Base-by-base conservation (phyloP, 2,888 invertebrate genomes). In the Cephonodes hylas region DNA sequence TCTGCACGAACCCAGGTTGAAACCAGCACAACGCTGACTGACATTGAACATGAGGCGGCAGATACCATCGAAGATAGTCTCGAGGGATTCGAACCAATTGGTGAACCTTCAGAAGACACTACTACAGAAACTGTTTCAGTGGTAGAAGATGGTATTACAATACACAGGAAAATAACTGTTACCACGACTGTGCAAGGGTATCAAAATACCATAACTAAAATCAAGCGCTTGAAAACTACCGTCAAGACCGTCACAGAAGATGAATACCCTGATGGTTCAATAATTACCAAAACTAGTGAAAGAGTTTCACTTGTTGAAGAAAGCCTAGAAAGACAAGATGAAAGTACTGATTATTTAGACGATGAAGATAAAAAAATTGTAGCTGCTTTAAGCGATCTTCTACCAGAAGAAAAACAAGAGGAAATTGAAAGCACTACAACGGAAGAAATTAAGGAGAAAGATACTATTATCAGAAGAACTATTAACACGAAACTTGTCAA, bases 181-280 rank as follows among this genome's bases (percentile, higher is more conserved):
- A 85, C 80, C 3, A 84, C 84, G 3, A 78, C 69, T 3, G 79
- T 73, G 64, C 84, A 88, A 70, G 75, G 78, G 60, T 89, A 76
- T 63, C 67, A 71, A 56, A 86, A 85, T 65, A 42, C 38, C 20
- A 38, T 23, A 15, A 66, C 72, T 10, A 80, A 80, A 59, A 66
- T 82, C 2, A 85, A 80, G 64, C 80, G 86, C 72, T 80, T 79
- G 8, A 88, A 88, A 74, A 87, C 77, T 7, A 88, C 80, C n/a
- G 74, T 83, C 0, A 85, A 72, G 65, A 91, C 86, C 4, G 67
- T 82, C 4, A 77, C 77, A 23, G 88, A 88, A 80, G 92, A 93
- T 70, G 84, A 86, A 73, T 77, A 87, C 67, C 88, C 88, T 2
- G 87, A 91, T 78, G 88, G 90, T 5, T 82, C 88, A 22, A 67